These are phyloP conservation scores for Lepeophtheirus salmonis DNA, from an alignment of 1,140 invertebrate genomes.

Conservation along the genomic window DNA sequence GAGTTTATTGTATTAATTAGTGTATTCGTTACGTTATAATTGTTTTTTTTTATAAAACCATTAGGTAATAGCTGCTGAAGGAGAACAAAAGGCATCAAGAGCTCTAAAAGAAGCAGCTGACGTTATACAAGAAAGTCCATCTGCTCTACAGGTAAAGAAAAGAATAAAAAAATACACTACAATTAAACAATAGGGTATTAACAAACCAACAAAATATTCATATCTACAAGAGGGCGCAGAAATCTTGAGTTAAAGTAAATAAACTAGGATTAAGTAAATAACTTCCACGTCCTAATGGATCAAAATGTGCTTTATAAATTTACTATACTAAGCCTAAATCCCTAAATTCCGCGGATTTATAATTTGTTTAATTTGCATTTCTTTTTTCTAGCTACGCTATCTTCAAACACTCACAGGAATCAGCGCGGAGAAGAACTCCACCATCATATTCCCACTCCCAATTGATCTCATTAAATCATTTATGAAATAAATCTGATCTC, in stretches of 20 bases:
- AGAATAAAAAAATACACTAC: background rate
- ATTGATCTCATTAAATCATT: slow-evolving; percentile 57
- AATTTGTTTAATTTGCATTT: background rate
- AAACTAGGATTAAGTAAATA: too few species aligned
- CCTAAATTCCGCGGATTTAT: too few species aligned
- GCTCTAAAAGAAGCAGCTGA: slow-evolving; percentile 75
- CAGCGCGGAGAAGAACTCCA: slow-evolving; percentile 92
- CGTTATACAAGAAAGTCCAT: slow-evolving; percentile 61
- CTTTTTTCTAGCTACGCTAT: slow-evolving; percentile 31
- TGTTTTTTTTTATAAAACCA: background rate
- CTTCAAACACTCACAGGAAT: slow-evolving; percentile 77
- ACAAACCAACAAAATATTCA: too few species aligned
- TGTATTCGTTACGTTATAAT: too few species aligned
- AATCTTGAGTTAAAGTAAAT: too few species aligned
- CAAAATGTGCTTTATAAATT: too few species aligned
- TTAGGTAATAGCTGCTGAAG: slow-evolving; percentile 38
- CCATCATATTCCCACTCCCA: slow-evolving; percentile 87
- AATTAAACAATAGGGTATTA: too few species aligned
- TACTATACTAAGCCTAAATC: too few species aligned
- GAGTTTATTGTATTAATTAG: background rate
- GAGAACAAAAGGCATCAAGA: slow-evolving; percentile 66
- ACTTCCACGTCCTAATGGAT: too few species aligned
- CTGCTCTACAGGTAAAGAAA: slow-evolving; percentile 51
- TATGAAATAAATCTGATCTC: too few species aligned
- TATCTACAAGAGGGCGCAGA: too few species aligned